These are phyloP conservation scores for Stenotaenia linearis DNA, from an alignment of 2,888 invertebrate genomes.

Conservation along the genomic window DNA sequence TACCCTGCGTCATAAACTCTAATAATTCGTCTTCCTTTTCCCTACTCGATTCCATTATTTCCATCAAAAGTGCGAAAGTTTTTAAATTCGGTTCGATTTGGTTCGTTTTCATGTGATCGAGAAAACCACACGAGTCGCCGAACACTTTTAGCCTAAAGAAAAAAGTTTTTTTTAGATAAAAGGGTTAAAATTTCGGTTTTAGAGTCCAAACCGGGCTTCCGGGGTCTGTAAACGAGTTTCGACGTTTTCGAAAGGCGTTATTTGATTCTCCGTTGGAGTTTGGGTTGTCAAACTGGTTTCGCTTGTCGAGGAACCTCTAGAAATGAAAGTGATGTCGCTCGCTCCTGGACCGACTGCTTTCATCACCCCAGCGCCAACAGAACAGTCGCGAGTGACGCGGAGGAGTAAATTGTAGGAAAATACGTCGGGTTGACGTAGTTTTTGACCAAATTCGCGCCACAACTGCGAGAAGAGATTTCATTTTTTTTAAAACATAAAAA, in stretches of 20 bases:
- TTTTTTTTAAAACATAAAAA: no score
- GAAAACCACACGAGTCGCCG: conserved; percentile 71
- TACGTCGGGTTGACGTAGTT: conserved; percentile 61
- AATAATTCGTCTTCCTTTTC: conserved; percentile 65
- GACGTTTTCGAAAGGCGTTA: no score
- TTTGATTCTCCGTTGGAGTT: no score
- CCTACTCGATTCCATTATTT: conserved; percentile 60
- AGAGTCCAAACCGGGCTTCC: not conserved
- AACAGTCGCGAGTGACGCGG: conserved; percentile 72
- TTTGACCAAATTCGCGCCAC: conserved; percentile 74
- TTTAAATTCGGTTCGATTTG: conserved; percentile 67
- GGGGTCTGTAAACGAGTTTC: not conserved
- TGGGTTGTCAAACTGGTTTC: no score
- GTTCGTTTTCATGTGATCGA: conserved; percentile 65
- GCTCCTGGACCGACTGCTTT: not conserved
- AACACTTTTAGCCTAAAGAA: conserved; percentile 60
- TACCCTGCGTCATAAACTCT: conserved; percentile 55
- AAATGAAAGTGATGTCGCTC: no score
- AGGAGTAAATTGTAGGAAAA: conserved; percentile 75
- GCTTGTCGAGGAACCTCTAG: no score
- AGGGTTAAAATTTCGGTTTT: no score
- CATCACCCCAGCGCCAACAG: conserved; percentile 55
- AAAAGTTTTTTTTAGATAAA: no score
- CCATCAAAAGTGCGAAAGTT: conserved; percentile 70
- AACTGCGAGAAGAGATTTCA: no score